Conservation (phyloP, 2,797 vertebrate species). For the Anas capensis region DNA sequence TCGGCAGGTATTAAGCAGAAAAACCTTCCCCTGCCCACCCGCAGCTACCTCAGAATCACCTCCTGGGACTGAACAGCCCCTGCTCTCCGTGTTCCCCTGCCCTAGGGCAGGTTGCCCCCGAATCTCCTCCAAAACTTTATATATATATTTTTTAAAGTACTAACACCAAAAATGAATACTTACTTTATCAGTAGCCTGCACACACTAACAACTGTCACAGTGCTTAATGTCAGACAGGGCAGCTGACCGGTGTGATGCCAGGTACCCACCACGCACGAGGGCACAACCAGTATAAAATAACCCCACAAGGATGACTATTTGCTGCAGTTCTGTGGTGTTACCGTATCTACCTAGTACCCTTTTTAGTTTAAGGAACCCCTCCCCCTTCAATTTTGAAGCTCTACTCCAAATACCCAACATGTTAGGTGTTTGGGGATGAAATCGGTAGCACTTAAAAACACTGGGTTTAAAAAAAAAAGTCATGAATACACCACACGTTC, state of each 20-base stretch:
- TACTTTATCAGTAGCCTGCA: background rate
- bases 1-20: background rate
- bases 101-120: background rate
- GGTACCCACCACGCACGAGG: too few species aligned
- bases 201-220: fast-evolving
- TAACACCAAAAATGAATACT: background rate
- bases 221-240: fast-evolving
- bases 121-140: background rate
- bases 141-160: too few species aligned
- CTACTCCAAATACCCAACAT: background rate
- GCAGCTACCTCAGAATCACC: fast-evolving
- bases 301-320: fast-evolving
- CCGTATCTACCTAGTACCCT: background rate
- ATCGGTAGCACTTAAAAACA: background rate
- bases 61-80: background rate
- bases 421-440: fast-evolving
- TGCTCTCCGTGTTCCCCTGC: fast-evolving
- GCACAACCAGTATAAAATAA: fast-evolving
- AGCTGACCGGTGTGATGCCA: too few species aligned
- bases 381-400: background rate
- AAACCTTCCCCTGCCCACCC: too few species aligned
- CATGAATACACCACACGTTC: background rate
- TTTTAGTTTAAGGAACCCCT: background rate
- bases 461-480: background rate
- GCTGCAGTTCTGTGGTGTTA: fast-evolving